A percentile compares a stretch with the other conserved stretches of the same genome.
Evolutionary conservation across 1,140 invertebrate species (phyloP).

Genomic region (Pomacea maculata): DNA sequence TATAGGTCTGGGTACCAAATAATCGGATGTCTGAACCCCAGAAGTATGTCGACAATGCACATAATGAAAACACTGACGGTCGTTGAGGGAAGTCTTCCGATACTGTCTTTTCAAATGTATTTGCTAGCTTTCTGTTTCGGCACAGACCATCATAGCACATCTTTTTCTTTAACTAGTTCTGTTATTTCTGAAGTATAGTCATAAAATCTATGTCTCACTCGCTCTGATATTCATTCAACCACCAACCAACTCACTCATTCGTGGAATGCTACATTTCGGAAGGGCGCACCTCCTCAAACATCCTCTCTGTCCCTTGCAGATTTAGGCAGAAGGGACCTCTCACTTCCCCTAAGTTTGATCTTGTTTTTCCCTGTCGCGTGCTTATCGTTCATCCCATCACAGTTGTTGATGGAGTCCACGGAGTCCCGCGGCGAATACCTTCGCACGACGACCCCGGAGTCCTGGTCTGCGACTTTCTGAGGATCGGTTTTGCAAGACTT

Average conservation of each 20-base stretch:
- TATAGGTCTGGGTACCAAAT: too few species aligned
- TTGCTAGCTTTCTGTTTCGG: background rate
- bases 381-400: background rate
- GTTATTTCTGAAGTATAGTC: background rate
- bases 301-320: conserved; percentile 7
- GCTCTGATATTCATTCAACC: background rate
- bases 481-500: conserved; percentile 1
- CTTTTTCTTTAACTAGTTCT: background rate
- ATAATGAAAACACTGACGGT: too few species aligned
- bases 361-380: background rate
- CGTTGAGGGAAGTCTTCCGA: too few species aligned
- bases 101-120: too few species aligned
- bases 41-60: too few species aligned
- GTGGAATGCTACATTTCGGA: background rate
- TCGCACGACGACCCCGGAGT: conserved; percentile 19
- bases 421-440: conserved; percentile 15
- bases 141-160: background rate
- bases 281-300: background rate
- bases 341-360: conserved; percentile 6
- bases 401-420: conserved; percentile 11
- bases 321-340: conserved; percentile 14
- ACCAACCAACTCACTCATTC: background rate
- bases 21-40: too few species aligned
- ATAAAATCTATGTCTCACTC: background rate
- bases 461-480: conserved; percentile 16